Evolutionary conservation across 2,888 invertebrate species (phyloP).

Genomic region (Synanthedon myopaeformis): DNA sequence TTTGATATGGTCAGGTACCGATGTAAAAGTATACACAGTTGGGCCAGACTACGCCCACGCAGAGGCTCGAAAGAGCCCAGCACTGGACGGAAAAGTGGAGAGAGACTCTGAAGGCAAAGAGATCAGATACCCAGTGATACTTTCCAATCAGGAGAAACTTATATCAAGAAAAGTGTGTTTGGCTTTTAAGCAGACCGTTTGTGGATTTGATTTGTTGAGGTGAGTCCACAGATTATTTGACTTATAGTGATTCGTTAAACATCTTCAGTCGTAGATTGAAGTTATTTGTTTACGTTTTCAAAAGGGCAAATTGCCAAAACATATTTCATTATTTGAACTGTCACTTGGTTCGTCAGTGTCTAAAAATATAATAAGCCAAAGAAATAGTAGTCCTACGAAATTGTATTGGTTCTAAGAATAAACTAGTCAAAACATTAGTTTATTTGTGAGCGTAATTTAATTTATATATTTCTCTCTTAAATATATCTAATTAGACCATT

Average conservation of each 20-base stretch:
- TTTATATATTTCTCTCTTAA: too few species aligned
- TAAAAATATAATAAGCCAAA: too few species aligned
- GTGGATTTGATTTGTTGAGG: slow-evolving; percentile 97
- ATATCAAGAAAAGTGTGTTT: slow-evolving; percentile 97
- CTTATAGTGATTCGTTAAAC: background rate
- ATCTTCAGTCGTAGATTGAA: background rate
- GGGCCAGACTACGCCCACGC: slow-evolving; percentile 99
- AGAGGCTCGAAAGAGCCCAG: slow-evolving; percentile 98
- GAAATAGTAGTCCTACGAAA: too few species aligned
- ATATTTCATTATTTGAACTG: too few species aligned
- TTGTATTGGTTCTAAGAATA: too few species aligned
- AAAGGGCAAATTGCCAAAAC: too few species aligned
- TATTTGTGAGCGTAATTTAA: too few species aligned
- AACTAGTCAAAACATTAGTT: too few species aligned
- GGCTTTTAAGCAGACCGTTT: slow-evolving; percentile 98
- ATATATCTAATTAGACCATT: too few species aligned
- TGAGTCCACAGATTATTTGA: slow-evolving; percentile 26
- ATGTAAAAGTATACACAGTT: slow-evolving; percentile 94
- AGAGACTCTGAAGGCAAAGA: slow-evolving; percentile 98
- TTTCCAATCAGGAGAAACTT: slow-evolving; percentile 96
- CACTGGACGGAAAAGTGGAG: slow-evolving; percentile 98
- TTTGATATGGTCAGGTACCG: slow-evolving; percentile 66
- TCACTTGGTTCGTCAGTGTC: too few species aligned
- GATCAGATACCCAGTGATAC: slow-evolving; percentile 97
- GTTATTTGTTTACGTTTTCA: too few species aligned